A percentile compares a stretch with the other conserved stretches of the same genome.
These are phyloP conservation scores for Sebastes trivittatus DNA, from an alignment of 2,797 vertebrate species.

Conservation along the genomic window DNA sequence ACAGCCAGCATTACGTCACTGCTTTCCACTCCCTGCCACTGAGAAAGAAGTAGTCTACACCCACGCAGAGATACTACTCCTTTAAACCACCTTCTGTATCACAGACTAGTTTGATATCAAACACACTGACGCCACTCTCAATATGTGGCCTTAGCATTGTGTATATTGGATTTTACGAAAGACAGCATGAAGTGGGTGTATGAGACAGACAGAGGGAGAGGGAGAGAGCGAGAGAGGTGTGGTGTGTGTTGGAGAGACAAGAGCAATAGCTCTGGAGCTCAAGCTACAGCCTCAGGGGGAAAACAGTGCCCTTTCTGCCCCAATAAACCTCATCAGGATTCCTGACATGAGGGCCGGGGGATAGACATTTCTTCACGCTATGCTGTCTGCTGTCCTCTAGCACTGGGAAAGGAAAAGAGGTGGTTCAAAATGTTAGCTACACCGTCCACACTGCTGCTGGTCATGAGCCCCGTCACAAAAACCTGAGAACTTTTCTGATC, in stretches of 20 bases:
- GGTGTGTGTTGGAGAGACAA: conserved; percentile 60
- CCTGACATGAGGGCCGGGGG: conserved; percentile 82
- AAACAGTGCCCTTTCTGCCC: conserved; percentile 91
- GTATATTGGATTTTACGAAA: conserved; percentile 24
- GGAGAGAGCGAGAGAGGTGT: conserved; percentile 25
- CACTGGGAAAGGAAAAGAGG: conserved; percentile 68
- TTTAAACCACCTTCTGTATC: conserved; percentile 14
- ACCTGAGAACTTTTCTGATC: conserved; percentile 8
- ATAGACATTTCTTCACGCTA: conserved; percentile 93
- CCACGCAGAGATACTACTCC: conserved; percentile 8
- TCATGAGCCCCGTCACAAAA: conserved; percentile 5
- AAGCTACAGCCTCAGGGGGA: conserved; percentile 78
- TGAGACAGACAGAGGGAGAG: conserved; percentile 7
- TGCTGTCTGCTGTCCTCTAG: conserved; percentile 86
- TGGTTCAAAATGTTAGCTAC: conserved; percentile 50
- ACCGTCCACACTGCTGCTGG: conserved; percentile 16
- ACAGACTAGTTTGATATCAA: conserved; percentile 15
- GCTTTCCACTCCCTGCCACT: conserved; percentile 52
- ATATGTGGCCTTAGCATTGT: neutral
- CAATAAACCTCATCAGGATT: conserved; percentile 91
- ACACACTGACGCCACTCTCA: conserved; percentile 17
- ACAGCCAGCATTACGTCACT: conserved; percentile 62
- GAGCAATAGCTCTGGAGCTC: conserved; percentile 70
- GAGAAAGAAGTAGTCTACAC: conserved; percentile 31
- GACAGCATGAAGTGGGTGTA: conserved; percentile 24